phyloP scores from a whole-genome alignment of 64 coral and sea anemone species.

The Cladopsammia gracilis region DNA sequence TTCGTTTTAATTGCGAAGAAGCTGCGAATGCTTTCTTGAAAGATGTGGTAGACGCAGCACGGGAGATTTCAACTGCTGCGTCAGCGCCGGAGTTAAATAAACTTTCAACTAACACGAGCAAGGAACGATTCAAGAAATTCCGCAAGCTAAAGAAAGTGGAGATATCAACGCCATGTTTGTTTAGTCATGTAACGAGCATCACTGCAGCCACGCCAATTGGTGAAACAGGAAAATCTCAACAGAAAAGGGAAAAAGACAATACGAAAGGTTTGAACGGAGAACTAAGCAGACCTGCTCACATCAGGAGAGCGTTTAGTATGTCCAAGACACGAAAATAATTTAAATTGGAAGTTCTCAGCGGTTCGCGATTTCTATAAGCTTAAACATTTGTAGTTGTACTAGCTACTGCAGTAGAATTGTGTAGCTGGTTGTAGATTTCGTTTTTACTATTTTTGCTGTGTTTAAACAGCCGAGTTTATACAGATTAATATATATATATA shows the following conservation, averaged over 20 bases:
- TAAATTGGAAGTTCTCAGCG: background rate
- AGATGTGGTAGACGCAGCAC: conserved; percentile 75
- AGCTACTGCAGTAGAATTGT: background rate
- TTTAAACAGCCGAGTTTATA: conserved; percentile 6
- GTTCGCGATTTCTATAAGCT: background rate
- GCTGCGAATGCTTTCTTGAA: conserved; percentile 87
- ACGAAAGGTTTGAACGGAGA: conserved; percentile 43
- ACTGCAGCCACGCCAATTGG: conserved; percentile 79
- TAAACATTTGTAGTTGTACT: background rate
- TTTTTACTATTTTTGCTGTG: conserved; percentile 26
- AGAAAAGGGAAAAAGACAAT: conserved; percentile 31
- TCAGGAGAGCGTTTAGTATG: conserved; percentile 75
- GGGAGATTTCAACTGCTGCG: conserved; percentile 50
- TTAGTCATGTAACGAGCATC: conserved; percentile 98
- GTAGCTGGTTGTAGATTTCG: background rate
- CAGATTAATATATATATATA: conserved; percentile 52
- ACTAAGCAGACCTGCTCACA: conserved; percentile 38
- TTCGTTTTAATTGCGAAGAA: conserved; percentile 92
- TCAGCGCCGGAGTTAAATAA: conserved; percentile 82
- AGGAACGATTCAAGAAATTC: conserved; percentile 96
- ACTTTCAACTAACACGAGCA: conserved; percentile 61
- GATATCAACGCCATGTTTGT: conserved; percentile 98
- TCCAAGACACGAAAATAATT: conserved; percentile 49
- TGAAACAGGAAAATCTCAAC: conserved; percentile 24
- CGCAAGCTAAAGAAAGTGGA: conserved; percentile 98